Conservation (phyloP, 2,113 vertebrate species). For the Scophthalmus maximus region DNA sequence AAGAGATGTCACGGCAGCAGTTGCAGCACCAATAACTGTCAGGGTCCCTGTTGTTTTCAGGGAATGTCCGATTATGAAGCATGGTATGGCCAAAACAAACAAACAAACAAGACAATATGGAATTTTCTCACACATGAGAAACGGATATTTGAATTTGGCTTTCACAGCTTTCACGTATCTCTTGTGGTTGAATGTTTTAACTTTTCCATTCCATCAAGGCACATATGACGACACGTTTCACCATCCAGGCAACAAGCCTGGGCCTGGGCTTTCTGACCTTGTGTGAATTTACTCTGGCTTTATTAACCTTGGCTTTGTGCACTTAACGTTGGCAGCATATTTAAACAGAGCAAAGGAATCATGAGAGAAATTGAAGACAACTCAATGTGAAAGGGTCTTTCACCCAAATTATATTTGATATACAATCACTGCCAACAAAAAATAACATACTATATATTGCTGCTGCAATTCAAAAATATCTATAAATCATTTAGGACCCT, state of each 20-base stretch:
- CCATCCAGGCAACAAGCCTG: constrained; percentile 76
- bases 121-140: too few relatives aligned
- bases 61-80: constrained; percentile 20
- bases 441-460: background rate
- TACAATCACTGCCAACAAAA: background rate
- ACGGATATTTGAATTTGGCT: background rate
- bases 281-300: constrained; percentile 69
- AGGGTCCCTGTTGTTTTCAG: constrained; percentile 20
- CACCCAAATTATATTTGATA: background rate
- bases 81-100: background rate
- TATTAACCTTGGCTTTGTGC: constrained; percentile 51
- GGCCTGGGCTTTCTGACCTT: constrained; percentile 68
- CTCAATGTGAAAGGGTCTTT: background rate
- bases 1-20: constrained; percentile 31
- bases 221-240: constrained; percentile 73
- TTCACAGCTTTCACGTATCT: background rate
- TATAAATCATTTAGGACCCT: background rate
- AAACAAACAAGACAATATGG: constrained; percentile 5
- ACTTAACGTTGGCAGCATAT: constrained; percentile 41
- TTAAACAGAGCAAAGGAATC: constrained; percentile 18
- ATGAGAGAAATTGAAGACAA: constrained; percentile 40
- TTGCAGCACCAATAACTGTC: constrained; percentile 8
- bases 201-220: too few relatives aligned
- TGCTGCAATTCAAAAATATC: background rate
- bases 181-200: too few relatives aligned